These are phyloP conservation scores for Boloria euphrosyne DNA, from an alignment of 2,888 invertebrate species.

Conservation along the genomic window DNA sequence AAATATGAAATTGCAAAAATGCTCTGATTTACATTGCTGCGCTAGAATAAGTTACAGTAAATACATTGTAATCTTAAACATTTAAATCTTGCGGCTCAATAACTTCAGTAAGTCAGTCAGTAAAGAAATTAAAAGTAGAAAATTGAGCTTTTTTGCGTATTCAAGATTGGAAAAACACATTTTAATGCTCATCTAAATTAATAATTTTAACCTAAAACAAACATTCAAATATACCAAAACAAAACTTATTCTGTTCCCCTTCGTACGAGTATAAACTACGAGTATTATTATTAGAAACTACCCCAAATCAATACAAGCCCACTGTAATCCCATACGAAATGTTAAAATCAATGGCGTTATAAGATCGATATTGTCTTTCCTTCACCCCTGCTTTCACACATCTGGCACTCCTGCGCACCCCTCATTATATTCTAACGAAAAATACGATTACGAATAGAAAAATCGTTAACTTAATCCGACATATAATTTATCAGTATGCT, in stretches of 20 bases:
- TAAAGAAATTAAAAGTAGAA: too few relatives aligned
- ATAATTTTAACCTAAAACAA: too few relatives aligned
- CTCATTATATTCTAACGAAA: conserved; percentile 25
- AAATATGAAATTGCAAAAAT: too few relatives aligned
- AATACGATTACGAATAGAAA: conserved; percentile 3
- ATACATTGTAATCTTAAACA: too few relatives aligned
- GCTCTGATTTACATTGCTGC: too few relatives aligned
- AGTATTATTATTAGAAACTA: conserved; percentile 21
- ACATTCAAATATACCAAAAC: not conserved
- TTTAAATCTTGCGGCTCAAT: too few relatives aligned
- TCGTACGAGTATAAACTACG: not conserved
- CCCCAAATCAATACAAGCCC: conserved; percentile 34
- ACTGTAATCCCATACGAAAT: conserved; percentile 54
- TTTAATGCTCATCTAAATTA: too few relatives aligned
- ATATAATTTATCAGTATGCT: conserved; percentile 3
- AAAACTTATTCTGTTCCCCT: not conserved
- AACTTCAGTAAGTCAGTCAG: too few relatives aligned
- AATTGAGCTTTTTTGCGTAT: too few relatives aligned
- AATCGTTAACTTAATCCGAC: conserved; percentile 13
- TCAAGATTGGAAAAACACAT: too few relatives aligned
- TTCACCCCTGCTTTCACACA: conserved; percentile 59
- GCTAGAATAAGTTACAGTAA: too few relatives aligned
- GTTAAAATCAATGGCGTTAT: conserved; percentile 65
- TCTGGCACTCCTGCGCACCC: conserved; percentile 54
- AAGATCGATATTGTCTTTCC: conserved; percentile 74